These are phyloP conservation scores for Actinostola sp. DNA, from an alignment of 92 coral and sea anemone species.

Conservation along the genomic window DNA sequence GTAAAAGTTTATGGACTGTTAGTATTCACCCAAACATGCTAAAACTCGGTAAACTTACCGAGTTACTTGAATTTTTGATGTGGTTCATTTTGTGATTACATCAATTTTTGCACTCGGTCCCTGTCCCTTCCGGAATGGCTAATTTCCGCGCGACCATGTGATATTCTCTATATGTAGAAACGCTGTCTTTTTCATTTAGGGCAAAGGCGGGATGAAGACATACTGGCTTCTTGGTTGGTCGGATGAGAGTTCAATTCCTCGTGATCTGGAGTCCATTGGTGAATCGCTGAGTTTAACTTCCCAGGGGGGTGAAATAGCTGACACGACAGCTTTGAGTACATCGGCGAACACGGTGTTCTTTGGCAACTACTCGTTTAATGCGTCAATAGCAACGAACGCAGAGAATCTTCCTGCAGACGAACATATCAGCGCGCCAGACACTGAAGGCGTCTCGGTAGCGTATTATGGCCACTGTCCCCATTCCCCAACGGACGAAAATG, in stretches of 20 bases:
- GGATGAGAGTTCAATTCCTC: constrained; percentile 5
- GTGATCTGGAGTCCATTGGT: constrained; percentile 21
- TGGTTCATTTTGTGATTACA: no score
- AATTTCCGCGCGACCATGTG: no score
- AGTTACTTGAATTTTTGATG: no score
- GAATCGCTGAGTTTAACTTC: constrained; percentile 15
- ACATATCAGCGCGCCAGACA: constrained; percentile 52
- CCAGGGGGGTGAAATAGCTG: background rate
- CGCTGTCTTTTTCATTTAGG: constrained; percentile 32
- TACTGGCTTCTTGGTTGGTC: constrained; percentile 74
- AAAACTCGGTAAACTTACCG: no score
- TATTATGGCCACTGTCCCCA: constrained; percentile 85
- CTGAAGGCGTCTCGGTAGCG: constrained; percentile 65
- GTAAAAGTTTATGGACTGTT: background rate
- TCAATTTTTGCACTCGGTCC: no score
- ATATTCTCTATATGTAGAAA: no score
- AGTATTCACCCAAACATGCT: no score
- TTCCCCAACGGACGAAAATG: constrained; percentile 26
- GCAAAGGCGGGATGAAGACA: constrained; percentile 90
- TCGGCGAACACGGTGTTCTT: constrained; percentile 7
- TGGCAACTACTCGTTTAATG: constrained; percentile 26
- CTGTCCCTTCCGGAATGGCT: no score
- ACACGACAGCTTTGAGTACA: background rate
- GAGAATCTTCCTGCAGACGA: constrained; percentile 51
- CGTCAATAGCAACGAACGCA: constrained; percentile 27